These are phyloP conservation scores for Geophilus truncorum DNA, from an alignment of 2,888 invertebrate genomes.

Conservation along the genomic window DNA sequence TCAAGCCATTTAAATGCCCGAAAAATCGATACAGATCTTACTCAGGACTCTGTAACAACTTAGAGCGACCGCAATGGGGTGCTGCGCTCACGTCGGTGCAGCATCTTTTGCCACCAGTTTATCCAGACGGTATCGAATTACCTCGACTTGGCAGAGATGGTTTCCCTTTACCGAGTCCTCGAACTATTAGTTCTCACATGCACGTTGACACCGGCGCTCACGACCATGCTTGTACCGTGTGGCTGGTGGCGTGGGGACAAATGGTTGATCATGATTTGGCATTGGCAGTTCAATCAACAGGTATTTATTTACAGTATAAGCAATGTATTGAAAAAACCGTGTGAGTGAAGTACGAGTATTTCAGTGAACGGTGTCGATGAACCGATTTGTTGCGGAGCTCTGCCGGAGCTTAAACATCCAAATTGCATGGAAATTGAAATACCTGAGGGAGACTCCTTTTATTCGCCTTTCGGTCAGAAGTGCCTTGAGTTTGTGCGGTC, in stretches of 20 bases:
- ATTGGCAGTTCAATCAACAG: conserved; percentile 50
- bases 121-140: conserved; percentile 50
- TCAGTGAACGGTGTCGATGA: conserved; percentile 42
- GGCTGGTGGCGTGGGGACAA: conserved; percentile 49
- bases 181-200: conserved; percentile 40
- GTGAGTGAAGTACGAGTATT: neutral
- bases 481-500: conserved; percentile 80
- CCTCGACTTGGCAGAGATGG: conserved; percentile 63
- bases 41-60: conserved; percentile 84
- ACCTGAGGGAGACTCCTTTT: conserved; percentile 74
- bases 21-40: conserved; percentile 80
- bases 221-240: conserved; percentile 37
- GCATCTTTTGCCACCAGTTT: conserved; percentile 43
- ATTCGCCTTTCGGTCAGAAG: conserved; percentile 64
- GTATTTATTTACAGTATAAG: too few relatives aligned
- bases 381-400: conserved; percentile 67
- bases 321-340: neutral
- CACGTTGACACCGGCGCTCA: conserved; percentile 45
- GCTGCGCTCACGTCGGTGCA: conserved; percentile 61
- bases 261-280: conserved; percentile 53
- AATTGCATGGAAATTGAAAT: conserved; percentile 68
- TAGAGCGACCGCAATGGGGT: conserved; percentile 85
- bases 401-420: conserved; percentile 75
- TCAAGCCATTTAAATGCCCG: conserved; percentile 79
- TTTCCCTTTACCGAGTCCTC: conserved; percentile 40